A percentile compares a stretch with the other conserved stretches of the same genome.
Conservation (phyloP, 2,113 vertebrate genomes). For the Daphoenositta chrysoptera region DNA sequence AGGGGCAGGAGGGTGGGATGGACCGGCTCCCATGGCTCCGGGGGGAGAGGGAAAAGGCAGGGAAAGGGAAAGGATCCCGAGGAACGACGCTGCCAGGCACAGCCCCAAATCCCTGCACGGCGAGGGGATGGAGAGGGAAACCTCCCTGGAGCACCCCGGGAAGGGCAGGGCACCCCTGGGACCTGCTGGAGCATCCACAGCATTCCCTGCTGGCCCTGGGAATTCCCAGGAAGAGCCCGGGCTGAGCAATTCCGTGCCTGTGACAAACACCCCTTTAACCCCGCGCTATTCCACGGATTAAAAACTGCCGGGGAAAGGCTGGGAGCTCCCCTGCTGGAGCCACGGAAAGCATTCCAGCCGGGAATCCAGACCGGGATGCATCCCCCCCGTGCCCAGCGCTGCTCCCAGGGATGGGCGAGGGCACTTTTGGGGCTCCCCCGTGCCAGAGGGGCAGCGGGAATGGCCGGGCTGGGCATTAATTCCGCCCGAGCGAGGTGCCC, state of each 20-base stretch:
- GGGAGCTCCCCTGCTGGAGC: background rate
- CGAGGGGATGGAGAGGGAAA: too few relatives aligned
- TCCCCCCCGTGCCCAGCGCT: background rate
- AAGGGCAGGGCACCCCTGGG: background rate
- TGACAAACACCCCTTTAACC: background rate
- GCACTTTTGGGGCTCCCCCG: background rate
- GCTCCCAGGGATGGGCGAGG: background rate
- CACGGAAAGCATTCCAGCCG: background rate
- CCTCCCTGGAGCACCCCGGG: background rate
- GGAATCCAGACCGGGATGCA: background rate
- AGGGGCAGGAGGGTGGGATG: background rate
- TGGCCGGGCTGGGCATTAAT: slow-evolving; percentile 69
- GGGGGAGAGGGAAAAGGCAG: background rate
- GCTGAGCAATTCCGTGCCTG: accelerated
- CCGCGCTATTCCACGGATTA: too few relatives aligned
- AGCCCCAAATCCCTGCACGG: background rate
- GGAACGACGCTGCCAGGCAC: accelerated
- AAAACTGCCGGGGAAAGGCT: background rate
- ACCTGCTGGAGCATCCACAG: background rate
- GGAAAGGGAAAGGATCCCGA: background rate
- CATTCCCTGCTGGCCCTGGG: background rate
- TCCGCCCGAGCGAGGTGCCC: slow-evolving; percentile 74
- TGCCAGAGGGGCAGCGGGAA: background rate
- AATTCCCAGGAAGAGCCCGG: background rate
- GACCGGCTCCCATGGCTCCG: background rate